A percentile compares a stretch with the other conserved stretches of the same genome.
These are phyloP conservation scores for Neoseiulus cucumeris DNA, from an alignment of 1,140 invertebrate species.

Conservation along the genomic window DNA sequence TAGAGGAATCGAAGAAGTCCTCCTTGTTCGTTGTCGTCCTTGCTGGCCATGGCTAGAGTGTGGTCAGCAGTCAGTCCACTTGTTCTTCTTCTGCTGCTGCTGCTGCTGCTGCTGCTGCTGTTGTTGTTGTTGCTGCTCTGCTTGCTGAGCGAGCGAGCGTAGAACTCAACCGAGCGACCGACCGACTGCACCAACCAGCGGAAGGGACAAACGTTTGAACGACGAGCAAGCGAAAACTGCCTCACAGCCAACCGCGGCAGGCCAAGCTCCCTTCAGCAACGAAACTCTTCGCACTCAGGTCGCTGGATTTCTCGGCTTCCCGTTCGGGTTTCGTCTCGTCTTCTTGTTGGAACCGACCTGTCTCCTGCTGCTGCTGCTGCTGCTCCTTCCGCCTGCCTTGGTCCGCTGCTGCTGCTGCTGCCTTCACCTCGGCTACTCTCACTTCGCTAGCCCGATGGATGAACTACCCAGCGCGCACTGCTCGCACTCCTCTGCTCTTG, in stretches of 20 bases:
- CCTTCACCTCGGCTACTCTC: background rate
- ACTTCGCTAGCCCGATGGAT: background rate
- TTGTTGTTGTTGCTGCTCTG: background rate
- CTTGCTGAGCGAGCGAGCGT: no score
- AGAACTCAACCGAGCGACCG: no score
- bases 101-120: background rate
- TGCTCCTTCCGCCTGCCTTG: background rate
- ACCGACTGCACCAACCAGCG: no score
- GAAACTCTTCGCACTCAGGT: no score
- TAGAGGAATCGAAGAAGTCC: constrained; percentile 5
- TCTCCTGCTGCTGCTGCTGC: constrained; percentile 6
- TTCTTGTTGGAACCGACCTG: no score
- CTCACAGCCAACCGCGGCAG: no score
- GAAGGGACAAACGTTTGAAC: no score
- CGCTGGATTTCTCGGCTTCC: no score
- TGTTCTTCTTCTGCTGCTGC: background rate
- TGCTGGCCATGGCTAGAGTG: background rate
- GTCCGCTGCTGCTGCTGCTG: background rate
- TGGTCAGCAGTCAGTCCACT: no score
- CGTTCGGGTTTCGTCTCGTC: no score
- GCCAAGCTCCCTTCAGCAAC: no score
- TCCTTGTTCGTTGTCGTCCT: background rate
- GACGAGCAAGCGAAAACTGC: no score
- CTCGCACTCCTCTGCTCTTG: background rate
- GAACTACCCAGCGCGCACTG: background rate